These are phyloP conservation scores for Trypoxylon attenuatum DNA, from an alignment of 2,888 invertebrate species.

Conservation along the genomic window DNA sequence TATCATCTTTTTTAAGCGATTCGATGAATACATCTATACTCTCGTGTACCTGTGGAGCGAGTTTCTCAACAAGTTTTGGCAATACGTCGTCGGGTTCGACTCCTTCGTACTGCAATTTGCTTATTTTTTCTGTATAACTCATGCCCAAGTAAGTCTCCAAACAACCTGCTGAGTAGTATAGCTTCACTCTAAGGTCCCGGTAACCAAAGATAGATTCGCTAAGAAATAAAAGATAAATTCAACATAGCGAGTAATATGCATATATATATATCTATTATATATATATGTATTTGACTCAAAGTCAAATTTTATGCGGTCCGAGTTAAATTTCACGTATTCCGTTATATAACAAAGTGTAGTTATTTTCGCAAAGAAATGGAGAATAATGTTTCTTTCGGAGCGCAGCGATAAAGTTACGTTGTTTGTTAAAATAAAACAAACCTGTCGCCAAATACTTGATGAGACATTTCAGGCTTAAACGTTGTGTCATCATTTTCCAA, in stretches of 20 bases:
- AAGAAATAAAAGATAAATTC: slow-evolving; percentile 56
- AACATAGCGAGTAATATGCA: slow-evolving; percentile 16
- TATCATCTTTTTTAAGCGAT: slow-evolving; percentile 82
- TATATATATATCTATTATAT: not conserved
- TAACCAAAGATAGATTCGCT: slow-evolving; percentile 96
- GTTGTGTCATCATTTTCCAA: slow-evolving; percentile 79
- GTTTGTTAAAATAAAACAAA: slow-evolving; percentile 63
- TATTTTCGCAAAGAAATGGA: not conserved
- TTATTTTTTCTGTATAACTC: slow-evolving; percentile 83
- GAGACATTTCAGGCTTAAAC: slow-evolving; percentile 91
- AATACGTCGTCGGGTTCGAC: slow-evolving; percentile 86
- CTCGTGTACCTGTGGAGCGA: slow-evolving; percentile 83
- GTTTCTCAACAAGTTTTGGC: slow-evolving; percentile 80
- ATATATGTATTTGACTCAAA: not conserved
- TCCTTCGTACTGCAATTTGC: slow-evolving; percentile 77
- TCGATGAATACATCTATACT: slow-evolving; percentile 85
- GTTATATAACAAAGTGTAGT: not conserved
- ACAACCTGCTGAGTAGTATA: slow-evolving; percentile 88
- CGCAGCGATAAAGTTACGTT: no score
- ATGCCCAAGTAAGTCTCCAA: slow-evolving; percentile 88
- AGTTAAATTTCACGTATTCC: no score
- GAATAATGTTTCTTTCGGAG: slow-evolving; percentile 1
- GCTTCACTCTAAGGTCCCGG: slow-evolving; percentile 84
- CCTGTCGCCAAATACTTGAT: slow-evolving; percentile 94
- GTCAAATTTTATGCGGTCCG: not conserved